Evolutionary conservation across 2,797 vertebrate genomes (phyloP).

Genomic region (Brotula barbata): DNA sequence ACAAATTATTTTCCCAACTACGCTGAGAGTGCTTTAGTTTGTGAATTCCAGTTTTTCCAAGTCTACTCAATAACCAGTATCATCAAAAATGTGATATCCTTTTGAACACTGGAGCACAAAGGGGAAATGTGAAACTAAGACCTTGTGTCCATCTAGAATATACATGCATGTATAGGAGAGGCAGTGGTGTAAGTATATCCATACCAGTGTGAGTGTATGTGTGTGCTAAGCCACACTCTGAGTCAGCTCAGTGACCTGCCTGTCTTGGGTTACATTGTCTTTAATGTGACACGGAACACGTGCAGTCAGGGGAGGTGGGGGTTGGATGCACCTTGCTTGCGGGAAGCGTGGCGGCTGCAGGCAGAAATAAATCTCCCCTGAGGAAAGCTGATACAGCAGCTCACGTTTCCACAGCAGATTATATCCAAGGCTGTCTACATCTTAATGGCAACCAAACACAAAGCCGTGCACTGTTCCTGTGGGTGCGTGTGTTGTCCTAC

Average conservation of each 20-base stretch:
- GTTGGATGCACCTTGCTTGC: conserved; percentile 73
- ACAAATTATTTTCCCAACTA: too few relatives aligned
- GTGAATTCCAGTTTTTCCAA: too few relatives aligned
- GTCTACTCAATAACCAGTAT: too few relatives aligned
- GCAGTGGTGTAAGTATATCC: conserved; percentile 34
- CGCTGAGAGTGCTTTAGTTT: too few relatives aligned
- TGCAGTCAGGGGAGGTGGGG: conserved; percentile 23
- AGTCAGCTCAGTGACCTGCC: conserved; percentile 23
- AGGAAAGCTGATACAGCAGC: conserved; percentile 76
- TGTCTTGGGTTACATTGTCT: conserved; percentile 56
- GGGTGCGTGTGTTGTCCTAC: too few relatives aligned
- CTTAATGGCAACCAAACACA: conserved; percentile 49
- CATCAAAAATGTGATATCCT: too few relatives aligned
- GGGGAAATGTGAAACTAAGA: neutral
- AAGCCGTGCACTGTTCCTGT: too few relatives aligned
- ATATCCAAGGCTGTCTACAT: conserved; percentile 57
- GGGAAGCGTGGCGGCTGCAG: conserved; percentile 71
- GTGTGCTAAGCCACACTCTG: conserved; percentile 15
- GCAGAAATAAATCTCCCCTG: conserved; percentile 71
- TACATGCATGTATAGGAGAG: conserved; percentile 3
- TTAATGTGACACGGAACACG: conserved; percentile 53
- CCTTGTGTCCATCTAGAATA: conserved; percentile 1
- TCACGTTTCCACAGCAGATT: conserved; percentile 69
- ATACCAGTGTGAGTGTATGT: conserved; percentile 21
- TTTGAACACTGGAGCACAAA: too few relatives aligned